phyloP scores from a whole-genome alignment of 2,113 vertebrate genomes.

The Chaetorhynchus papuensis region DNA sequence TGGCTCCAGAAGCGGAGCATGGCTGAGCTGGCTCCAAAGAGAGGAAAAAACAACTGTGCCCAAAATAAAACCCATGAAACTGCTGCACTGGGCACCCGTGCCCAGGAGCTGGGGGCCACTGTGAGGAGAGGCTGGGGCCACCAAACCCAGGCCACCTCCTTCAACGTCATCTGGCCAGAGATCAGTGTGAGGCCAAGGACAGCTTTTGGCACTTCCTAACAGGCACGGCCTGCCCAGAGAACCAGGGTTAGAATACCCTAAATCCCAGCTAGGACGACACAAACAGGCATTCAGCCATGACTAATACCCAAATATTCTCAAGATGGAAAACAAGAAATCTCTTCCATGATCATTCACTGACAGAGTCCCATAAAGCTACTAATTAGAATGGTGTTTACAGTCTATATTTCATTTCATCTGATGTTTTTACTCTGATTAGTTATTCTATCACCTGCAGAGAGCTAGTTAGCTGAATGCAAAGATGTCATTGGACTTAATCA shows the following conservation, averaged over 20 bases:
- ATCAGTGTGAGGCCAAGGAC: not conserved
- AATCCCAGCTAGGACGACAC: not conserved
- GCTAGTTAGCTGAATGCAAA: conserved; percentile 47
- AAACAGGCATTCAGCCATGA: conserved; percentile 27
- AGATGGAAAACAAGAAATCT: not conserved
- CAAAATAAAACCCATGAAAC: not conserved
- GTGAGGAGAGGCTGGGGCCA: not conserved
- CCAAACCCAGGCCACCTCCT: not conserved
- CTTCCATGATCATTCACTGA: conserved; percentile 36
- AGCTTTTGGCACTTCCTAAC: not conserved
- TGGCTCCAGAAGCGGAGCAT: not conserved
- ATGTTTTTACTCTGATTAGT: conserved; percentile 59
- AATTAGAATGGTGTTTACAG: conserved; percentile 38
- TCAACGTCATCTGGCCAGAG: not conserved
- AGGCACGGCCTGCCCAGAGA: not conserved
- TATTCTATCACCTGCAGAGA: conserved; percentile 61
- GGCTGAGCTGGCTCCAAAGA: not conserved
- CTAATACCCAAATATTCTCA: conserved; percentile 24
- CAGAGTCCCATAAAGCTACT: conserved; percentile 56
- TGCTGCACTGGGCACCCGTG: fast-evolving
- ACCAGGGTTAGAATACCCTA: not conserved
- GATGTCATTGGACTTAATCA: conserved; percentile 49
- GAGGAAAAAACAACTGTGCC: not conserved
- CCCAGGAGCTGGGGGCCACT: not conserved
- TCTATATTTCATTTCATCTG: conserved; percentile 43